Base-by-base conservation (phyloP, 2,888 invertebrate species). In the Phymatocera aterrima region DNA sequence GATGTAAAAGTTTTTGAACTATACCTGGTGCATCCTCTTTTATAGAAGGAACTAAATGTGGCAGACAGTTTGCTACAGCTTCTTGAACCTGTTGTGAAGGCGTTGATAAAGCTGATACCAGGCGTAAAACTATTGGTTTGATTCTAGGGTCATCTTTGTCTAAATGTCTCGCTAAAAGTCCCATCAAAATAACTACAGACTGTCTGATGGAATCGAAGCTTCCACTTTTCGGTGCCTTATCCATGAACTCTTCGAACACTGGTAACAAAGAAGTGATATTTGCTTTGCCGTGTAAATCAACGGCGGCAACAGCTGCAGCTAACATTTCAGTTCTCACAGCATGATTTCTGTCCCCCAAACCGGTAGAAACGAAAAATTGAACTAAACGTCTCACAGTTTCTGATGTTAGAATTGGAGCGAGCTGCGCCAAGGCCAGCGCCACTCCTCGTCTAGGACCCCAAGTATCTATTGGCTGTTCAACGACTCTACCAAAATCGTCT, bases 1-100 rank as follows among this genome's bases (percentile, higher is more conserved):
- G 95, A 85, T 96, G 94, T 88, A 98, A 93, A 46, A 99, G 93
- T 88, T 96, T 96, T 87, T 96, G 95, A 70, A 99, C 95, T 85
- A 98, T 95, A 77, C 94, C 94, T 0, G 97, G 96, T 2, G 98
- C 97, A 86, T 98, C 97, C 60, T 96, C 96, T 89, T 96, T 97
- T 24, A 99, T 95, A 0, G 97, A 96, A 0, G 97, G 97, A 82
- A 99, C 97, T 80, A 99, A 91, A 85, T 97, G 97, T 0, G 99
- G 98, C 81, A 99, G 92, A 88, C 99, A 99, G 91, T 98, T 97
- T 61, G 98, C 97, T 0, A 99, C 99, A 0, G 99, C 97, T 91
- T 98, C 98, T 93, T 99, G 99, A 0, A 99, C 98, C 92, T 97
- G 97, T 90, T 99, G 98, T 51, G 99, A 98, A 12, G 99, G 99